Conservation (phyloP, 2,113 vertebrate genomes). For the Erythrocercus mccallii region DNA sequence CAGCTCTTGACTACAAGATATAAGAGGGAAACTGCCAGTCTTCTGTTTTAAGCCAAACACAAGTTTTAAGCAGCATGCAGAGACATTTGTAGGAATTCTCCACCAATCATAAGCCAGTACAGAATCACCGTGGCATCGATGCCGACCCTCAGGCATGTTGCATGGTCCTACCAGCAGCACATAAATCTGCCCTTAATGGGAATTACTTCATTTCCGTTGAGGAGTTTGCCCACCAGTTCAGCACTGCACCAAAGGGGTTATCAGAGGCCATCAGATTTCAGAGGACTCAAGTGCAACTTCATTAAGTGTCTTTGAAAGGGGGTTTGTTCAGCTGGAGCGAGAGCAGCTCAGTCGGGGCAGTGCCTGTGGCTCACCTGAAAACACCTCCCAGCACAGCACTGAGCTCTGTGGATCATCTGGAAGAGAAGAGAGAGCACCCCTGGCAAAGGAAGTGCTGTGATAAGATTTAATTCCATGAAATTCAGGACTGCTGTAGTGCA, state of each 20-base stretch:
- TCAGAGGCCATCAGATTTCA: not conserved
- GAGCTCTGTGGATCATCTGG: not conserved
- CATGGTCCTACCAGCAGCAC: not conserved
- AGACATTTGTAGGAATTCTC: not conserved
- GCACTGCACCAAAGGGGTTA: not conserved
- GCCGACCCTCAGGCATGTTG: rapidly evolving
- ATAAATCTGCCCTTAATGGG: not conserved
- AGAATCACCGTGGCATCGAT: rapidly evolving
- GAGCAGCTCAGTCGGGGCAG: rapidly evolving
- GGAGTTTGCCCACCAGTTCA: not conserved
- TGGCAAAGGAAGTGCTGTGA: not conserved
- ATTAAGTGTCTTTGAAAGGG: not conserved
- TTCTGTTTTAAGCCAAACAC: not conserved
- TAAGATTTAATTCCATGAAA: not conserved
- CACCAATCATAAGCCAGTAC: not conserved
- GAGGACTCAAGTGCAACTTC: not conserved
- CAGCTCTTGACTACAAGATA: not conserved
- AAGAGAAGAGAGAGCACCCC: not conserved
- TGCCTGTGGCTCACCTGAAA: not conserved
- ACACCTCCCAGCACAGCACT: not conserved
- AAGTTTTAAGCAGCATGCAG: not conserved
- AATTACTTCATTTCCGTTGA: not conserved
- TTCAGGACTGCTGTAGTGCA: not conserved
- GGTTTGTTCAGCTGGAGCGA: not conserved
- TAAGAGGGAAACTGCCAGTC: not conserved